Evolutionary conservation across 30 jellyfish, hydroid and myxozoan species (phyloP), one percentile per base, ranked within the genome.

Genomic region (Sanderia malayensis): DNA sequence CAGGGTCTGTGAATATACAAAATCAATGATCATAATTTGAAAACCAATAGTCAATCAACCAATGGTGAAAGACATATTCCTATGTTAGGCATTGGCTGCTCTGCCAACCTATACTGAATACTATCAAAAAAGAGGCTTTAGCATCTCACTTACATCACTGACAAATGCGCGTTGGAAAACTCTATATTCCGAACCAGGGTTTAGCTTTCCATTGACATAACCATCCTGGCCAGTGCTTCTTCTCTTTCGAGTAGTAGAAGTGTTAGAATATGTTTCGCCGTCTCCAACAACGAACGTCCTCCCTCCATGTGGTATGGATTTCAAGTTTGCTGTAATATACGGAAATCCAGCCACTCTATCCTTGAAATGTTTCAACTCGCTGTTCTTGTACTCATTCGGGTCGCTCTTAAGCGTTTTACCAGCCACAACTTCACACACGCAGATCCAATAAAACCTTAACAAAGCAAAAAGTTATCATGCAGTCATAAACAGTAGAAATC

Each of bases 131-230:
- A n/a, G n/a, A n/a, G n/a, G 55, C 55, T 15, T 41, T 15, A 6
- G 15, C 15, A 6, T 6, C 55, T 41, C 55, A 63, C 76, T 15
- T 19, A 78, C 89, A 58, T 66, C 70, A 1, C 44, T 21, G 34
- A 66, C 70, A 65, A 78, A 78, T 47, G 74, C 76, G 1, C 89
- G 76, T 31, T 78, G 81, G 58, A 78, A 63, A 27, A 66, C 27
- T 31, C 18, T 19, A 25, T 66, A 66, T 7, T 23, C 20, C 4
- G 47, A 29, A 1, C 34, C 78, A 15, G 78, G 44, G 15, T 32
- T 11, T 4, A 66, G 59, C 34, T 31, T 45, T 20, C 65, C 67
- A 44, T 78, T 78, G 10, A 8, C n/a, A 53, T 26, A 78, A 13
- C 37, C 37, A 2, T n/a, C 77, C 19, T 41, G 13, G 21, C 58